Base-by-base conservation (phyloP, 2,888 invertebrate species). In the Parnassius glacialis region DNA sequence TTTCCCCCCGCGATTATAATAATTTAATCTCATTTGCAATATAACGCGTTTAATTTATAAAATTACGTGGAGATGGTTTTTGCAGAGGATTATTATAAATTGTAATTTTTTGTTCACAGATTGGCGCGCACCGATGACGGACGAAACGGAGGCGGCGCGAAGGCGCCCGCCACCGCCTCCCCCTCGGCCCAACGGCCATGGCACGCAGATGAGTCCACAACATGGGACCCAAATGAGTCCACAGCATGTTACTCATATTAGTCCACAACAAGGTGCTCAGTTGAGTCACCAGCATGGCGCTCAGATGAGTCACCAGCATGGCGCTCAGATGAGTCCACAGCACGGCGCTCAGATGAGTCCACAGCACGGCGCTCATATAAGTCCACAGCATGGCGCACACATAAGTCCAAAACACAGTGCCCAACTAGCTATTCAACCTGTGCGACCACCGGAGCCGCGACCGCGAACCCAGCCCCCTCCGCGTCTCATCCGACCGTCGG, bases 41-140 rank as follows among this genome's bases (percentile, higher is more conserved):
- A 5, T 25, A 2, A 25, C 3, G 25, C 3, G 16, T 20, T 20
- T 20, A 2, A 20, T 20, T 20, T 20, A 20, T 20, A 20, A 20
- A 20, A 20, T 20, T 20, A 20, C 5, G 34, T 25, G 25, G 12
- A 11, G 2, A 44, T 44, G 44, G 2, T 11, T 3, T 44, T 5
- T 9, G 12, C n/a, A 2, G 48, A 48, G n/a, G n/a, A n/a, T 48
- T 48, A 20, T 50, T 42, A n/a, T 54, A 43, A 10, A 9, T 9
- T 16, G 42, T 65, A 1, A 20, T 66, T 64, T 54, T 34, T 83
- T 79, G 70, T 74, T 71, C 45, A 65, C 81, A 90, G 90, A 90
- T 90, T 90, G 90, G 90, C 90, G 90, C 84, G 88, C 90, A 75
- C 90, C 90, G 76, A 90, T 90, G 90, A 79, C 84, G 64, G 90